A percentile compares a stretch with the other conserved stretches of the same genome.
These are phyloP conservation scores for Ailuropoda melanoleuca DNA, from an alignment of 2,113 vertebrate genomes.

Conservation along the genomic window DNA sequence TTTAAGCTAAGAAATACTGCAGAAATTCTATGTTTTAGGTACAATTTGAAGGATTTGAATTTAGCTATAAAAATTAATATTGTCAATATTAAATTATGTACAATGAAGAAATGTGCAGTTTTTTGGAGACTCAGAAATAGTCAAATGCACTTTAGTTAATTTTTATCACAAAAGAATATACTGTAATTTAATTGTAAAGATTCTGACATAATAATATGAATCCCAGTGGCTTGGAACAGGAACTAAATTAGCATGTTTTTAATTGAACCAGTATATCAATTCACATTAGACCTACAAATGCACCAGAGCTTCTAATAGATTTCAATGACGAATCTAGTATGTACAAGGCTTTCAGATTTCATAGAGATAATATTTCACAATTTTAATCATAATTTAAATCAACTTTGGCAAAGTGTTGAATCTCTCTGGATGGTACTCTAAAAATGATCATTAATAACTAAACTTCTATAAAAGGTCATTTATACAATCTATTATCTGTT, in stretches of 20 bases:
- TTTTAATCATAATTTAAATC: slow-evolving; percentile 37
- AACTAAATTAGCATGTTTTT: not conserved
- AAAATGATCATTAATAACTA: not conserved
- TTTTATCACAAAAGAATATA: slow-evolving; percentile 18
- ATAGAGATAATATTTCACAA: not conserved
- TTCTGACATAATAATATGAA: not conserved
- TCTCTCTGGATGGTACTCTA: not conserved
- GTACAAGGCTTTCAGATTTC: not conserved
- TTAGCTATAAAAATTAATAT: slow-evolving; percentile 7
- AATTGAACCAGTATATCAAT: not conserved
- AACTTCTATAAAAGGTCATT: not conserved
- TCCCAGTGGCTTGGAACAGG: not conserved
- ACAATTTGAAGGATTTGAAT: not conserved
- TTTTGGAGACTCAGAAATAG: not conserved
- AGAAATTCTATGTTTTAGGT: not conserved
- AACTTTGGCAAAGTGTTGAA: not conserved
- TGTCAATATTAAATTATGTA: not conserved
- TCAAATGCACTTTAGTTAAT: not conserved
- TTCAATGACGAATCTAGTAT: not conserved
- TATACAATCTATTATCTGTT: not conserved
- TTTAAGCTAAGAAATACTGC: not conserved
- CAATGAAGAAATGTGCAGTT: not conserved
- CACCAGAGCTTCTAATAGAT: not conserved
- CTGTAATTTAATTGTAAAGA: slow-evolving; percentile 1
- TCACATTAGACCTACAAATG: not conserved